These are phyloP conservation scores for Cheilosia variabilis DNA, from an alignment of 2,888 invertebrate species.

Conservation along the genomic window DNA sequence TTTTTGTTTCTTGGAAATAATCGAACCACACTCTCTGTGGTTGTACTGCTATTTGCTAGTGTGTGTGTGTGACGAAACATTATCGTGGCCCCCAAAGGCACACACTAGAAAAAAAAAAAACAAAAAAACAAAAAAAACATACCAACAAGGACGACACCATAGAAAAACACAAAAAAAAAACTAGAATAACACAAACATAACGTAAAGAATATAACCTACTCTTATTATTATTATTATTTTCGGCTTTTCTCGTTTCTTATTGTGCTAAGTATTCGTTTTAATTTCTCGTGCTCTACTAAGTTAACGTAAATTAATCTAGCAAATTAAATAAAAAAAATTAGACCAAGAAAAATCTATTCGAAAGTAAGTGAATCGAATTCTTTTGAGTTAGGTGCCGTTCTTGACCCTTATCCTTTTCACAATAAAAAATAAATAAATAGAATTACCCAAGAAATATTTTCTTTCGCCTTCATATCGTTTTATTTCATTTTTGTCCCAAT, in stretches of 20 bases:
- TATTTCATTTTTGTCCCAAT: conserved; percentile 1
- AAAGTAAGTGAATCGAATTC: conserved; percentile 33
- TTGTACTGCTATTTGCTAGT: background rate
- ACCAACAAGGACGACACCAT: conserved; percentile 28
- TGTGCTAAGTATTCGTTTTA: conserved; percentile 39
- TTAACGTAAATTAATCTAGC: conserved; percentile 23
- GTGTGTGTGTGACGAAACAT: conserved; percentile 4
- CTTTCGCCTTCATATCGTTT: background rate
- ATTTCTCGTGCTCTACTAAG: conserved; percentile 18
- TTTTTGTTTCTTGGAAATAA: background rate
- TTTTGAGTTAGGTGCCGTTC: conserved; percentile 17
- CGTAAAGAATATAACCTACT: conserved; percentile 40
- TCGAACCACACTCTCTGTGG: background rate
- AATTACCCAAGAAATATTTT: background rate
- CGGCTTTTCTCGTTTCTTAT: conserved; percentile 51
- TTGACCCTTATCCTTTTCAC: background rate
- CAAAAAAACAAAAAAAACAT: conserved; percentile 27
- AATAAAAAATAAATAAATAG: background rate
- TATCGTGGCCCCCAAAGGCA: conserved; percentile 14
- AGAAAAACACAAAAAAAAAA: conserved; percentile 17
- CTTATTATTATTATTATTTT: conserved; percentile 47
- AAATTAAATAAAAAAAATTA: background rate
- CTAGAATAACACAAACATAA: conserved; percentile 40
- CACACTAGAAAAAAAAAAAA: conserved; percentile 13
- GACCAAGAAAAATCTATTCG: conserved; percentile 28